These are phyloP conservation scores for Gallinago undulata DNA, from an alignment of 2,113 vertebrate species.

Conservation along the genomic window DNA sequence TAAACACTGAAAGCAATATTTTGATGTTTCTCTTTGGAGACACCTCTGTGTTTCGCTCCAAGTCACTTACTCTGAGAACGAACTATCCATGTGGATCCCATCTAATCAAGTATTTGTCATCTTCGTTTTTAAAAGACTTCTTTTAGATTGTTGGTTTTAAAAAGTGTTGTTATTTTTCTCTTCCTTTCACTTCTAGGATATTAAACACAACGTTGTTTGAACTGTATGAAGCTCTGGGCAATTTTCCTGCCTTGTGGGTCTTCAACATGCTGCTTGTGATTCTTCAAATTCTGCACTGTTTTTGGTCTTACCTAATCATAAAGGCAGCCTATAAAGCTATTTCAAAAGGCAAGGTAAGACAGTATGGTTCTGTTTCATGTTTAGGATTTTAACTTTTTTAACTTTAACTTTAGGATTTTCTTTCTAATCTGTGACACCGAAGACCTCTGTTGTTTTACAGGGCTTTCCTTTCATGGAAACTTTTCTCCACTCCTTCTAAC, in stretches of 20 bases:
- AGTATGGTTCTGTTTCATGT: background rate
- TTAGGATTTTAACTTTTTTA: background rate
- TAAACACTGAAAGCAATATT: background rate
- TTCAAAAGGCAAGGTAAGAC: conserved; percentile 94
- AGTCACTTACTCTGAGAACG: background rate
- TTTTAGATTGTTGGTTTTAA: background rate
- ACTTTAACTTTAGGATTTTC: background rate
- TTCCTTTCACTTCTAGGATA: conserved; percentile 79
- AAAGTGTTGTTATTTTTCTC: background rate
- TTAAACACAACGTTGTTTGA: conserved; percentile 94
- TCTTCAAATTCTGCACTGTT: conserved; percentile 89
- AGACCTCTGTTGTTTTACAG: background rate
- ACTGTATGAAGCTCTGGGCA: conserved; percentile 95
- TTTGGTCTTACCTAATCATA: conserved; percentile 96
- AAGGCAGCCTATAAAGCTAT: conserved; percentile 91
- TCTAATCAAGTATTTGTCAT: background rate
- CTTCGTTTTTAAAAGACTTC: background rate
- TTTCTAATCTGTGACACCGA: background rate
- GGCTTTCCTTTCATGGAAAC: background rate
- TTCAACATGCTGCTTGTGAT: conserved; percentile 89
- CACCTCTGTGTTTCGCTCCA: background rate
- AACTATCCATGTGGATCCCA: background rate
- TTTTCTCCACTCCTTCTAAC: background rate
- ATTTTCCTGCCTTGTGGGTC: conserved; percentile 94
- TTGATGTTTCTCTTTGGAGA: background rate